phyloP scores from a whole-genome alignment of 2,797 vertebrate genomes.

The Hippocampus kuda region DNA sequence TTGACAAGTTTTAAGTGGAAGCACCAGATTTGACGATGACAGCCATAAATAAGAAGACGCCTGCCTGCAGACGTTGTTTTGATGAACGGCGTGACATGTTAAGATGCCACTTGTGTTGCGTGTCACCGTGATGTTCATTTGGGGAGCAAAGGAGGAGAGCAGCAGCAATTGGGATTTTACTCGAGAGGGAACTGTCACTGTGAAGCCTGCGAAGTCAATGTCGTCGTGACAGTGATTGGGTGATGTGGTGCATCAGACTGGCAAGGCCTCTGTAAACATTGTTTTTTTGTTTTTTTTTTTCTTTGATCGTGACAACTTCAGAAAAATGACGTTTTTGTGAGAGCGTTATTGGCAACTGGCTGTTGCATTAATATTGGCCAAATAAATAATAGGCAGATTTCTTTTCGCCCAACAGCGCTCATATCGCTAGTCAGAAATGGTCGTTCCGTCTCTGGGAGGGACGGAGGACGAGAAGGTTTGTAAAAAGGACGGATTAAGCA shows the following conservation, averaged over 20 bases:
- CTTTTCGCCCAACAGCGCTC: no score
- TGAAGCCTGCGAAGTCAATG: background rate
- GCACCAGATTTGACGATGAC: background rate
- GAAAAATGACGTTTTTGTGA: background rate
- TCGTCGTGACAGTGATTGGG: conserved; percentile 1
- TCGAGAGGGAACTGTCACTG: background rate
- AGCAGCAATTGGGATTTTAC: conserved; percentile 1
- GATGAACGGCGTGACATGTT: background rate
- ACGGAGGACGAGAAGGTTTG: no score
- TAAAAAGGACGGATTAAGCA: no score
- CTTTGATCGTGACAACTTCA: background rate
- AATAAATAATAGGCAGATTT: no score
- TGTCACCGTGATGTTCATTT: conserved; percentile 2
- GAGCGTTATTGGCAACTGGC: background rate
- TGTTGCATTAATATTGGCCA: no score
- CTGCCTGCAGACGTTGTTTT: background rate
- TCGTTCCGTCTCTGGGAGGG: no score
- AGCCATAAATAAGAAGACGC: conserved; percentile 1
- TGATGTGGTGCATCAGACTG: background rate
- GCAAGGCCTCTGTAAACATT: background rate
- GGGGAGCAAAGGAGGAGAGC: background rate
- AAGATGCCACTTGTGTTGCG: background rate
- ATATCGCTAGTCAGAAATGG: no score
- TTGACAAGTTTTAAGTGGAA: background rate
- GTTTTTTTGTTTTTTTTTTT: background rate